Conservation (phyloP, 2,113 vertebrate genomes). For the Madoqua kirkii region DNA sequence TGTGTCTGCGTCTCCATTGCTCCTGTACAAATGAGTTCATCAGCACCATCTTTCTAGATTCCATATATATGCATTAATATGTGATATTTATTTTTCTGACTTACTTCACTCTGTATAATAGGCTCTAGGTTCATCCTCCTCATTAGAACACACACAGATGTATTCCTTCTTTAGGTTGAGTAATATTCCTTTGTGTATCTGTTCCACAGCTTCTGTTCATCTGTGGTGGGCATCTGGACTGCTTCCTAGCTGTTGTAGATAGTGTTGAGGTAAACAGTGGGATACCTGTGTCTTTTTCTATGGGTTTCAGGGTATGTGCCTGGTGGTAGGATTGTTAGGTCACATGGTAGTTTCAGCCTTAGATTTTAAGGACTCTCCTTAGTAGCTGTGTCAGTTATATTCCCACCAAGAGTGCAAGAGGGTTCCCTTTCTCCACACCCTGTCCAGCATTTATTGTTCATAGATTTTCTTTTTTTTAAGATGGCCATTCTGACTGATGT, state of each 20-base stretch:
- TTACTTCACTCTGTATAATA: background rate
- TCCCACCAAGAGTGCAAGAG: background rate
- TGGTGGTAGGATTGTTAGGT: background rate
- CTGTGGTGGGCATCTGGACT: background rate
- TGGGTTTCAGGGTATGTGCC: background rate
- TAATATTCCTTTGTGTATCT: background rate
- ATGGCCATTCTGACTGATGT: background rate
- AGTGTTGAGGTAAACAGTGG: background rate
- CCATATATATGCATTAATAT: background rate
- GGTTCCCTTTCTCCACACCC: background rate
- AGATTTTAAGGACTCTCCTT: background rate
- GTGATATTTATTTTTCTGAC: background rate
- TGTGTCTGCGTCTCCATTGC: background rate
- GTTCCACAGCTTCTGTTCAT: background rate
- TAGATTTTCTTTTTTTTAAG: background rate
- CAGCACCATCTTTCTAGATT: background rate
- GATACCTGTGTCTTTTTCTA: background rate
- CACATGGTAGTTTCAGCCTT: background rate
- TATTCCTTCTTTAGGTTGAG: background rate
- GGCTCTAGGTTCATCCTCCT: background rate
- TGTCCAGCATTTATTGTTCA: background rate
- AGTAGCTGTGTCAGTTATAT: background rate
- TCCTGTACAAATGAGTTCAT: background rate
- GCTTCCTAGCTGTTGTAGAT: background rate
- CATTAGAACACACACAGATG: background rate